phyloP scores from a whole-genome alignment of 2,113 vertebrate species.

The Bos javanicus region DNA sequence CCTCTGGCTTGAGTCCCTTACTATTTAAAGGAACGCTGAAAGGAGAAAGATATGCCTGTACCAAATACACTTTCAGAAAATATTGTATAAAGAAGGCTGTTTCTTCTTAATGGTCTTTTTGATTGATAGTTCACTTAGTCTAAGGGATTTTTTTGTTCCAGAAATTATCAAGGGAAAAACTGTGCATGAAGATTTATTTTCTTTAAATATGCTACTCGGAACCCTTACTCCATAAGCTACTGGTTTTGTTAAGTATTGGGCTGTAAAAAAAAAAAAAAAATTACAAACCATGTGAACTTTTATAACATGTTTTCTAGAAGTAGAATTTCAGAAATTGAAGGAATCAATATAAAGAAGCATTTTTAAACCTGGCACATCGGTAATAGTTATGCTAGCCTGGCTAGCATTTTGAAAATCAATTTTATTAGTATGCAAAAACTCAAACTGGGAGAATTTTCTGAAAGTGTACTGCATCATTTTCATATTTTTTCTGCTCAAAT shows the following conservation, averaged over 20 bases:
- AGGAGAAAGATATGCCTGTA: not conserved
- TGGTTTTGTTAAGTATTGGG: not conserved
- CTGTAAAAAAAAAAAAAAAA: not conserved
- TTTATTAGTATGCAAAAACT: conserved; percentile 10
- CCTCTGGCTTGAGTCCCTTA: not conserved
- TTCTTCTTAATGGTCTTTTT: conserved; percentile 30
- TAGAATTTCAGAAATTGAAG: conserved; percentile 24
- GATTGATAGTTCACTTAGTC: not conserved
- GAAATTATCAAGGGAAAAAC: conserved; percentile 35
- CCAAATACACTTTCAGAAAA: conserved; percentile 39
- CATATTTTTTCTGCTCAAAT: conserved; percentile 11
- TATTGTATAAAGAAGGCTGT: not conserved
- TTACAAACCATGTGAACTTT: not conserved
- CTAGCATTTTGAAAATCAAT: conserved; percentile 20
- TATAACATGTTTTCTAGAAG: conserved; percentile 6
- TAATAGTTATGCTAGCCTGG: not conserved
- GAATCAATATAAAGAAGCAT: conserved; percentile 10
- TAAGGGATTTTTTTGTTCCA: conserved; percentile 13
- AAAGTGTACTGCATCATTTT: not conserved
- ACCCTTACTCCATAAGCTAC: not conserved
- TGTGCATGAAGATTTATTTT: conserved; percentile 34
- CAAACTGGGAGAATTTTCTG: conserved; percentile 4
- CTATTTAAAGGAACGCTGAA: conserved; percentile 3
- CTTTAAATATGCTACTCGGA: not conserved
- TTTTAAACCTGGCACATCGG: not conserved